These are phyloP conservation scores for Pseudachorutes palmiensis DNA, from an alignment of 1,140 invertebrate genomes.

Conservation along the genomic window DNA sequence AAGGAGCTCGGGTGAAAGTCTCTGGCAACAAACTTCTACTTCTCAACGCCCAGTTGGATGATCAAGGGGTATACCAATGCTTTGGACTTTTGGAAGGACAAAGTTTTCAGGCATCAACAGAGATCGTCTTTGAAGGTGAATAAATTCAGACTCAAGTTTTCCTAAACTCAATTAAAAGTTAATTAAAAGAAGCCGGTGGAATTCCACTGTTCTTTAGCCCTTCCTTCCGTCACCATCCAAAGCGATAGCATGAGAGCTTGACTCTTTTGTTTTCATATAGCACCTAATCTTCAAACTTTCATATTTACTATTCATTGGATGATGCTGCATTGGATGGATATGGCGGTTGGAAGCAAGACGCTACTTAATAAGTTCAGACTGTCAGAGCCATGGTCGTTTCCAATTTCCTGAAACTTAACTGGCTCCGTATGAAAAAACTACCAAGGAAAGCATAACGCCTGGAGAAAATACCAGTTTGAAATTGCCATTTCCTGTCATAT, in stretches of 20 bases:
- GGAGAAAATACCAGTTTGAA: too few relatives aligned
- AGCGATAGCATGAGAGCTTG: not conserved
- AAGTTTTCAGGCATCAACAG: constrained; percentile 60
- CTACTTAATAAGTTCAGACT: not conserved
- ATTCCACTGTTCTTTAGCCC: constrained; percentile 3
- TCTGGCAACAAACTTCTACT: constrained; percentile 49
- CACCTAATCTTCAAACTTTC: constrained; percentile 3
- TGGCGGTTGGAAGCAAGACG: not conserved
- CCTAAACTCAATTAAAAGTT: not conserved
- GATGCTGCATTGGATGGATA: not conserved
- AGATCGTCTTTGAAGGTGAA: constrained; percentile 62
- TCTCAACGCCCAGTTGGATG: constrained; percentile 57
- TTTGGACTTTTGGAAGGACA: constrained; percentile 61
- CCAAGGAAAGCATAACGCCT: too few relatives aligned
- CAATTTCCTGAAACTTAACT: not conserved
- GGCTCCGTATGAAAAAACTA: too few relatives aligned
- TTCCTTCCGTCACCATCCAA: not conserved
- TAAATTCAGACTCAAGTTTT: not conserved
- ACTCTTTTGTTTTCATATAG: too few relatives aligned
- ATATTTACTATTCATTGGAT: constrained; percentile 1
- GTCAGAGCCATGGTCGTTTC: not conserved
- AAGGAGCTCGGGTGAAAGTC: constrained; percentile 48
- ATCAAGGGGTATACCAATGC: constrained; percentile 78
- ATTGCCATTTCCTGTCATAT: too few relatives aligned
- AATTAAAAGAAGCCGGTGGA: not conserved